A percentile compares a stretch with the other conserved stretches of the same genome.
Conservation (phyloP, 2,888 invertebrate genomes). For the Brachypalpus laphriformis region DNA sequence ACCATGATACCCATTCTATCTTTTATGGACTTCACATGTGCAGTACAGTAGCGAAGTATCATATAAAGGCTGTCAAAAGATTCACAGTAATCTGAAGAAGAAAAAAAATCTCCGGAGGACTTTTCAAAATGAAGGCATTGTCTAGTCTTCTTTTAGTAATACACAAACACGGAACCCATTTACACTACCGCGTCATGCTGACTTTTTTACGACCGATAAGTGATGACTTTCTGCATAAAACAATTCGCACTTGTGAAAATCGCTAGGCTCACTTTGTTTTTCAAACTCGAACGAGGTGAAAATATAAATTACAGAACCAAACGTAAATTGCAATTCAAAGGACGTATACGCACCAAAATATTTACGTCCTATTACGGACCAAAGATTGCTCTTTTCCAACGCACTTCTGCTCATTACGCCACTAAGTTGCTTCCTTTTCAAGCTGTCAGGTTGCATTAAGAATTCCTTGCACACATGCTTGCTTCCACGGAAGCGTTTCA, state of each 20-base stretch:
- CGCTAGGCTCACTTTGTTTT: neutral
- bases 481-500: neutral
- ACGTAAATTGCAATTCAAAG: conserved; percentile 16
- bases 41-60: neutral
- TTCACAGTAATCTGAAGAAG: too few relatives aligned
- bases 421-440: neutral
- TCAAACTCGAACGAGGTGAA: neutral
- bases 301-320: neutral
- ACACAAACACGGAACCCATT: too few relatives aligned
- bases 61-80: neutral
- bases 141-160: too few relatives aligned
- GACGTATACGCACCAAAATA: neutral
- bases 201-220: neutral
- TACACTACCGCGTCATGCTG: neutral
- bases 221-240: neutral
- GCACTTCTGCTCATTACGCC: neutral
- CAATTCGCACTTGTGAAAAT: neutral
- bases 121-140: neutral
- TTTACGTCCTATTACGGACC: conserved; percentile 11
- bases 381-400: conserved; percentile 3
- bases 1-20: neutral
- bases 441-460: conserved; percentile 6
- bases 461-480: conserved; percentile 29
- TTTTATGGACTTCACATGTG: too few relatives aligned
- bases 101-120: too few relatives aligned